Evolutionary conservation across 2,797 vertebrate genomes (phyloP), one percentile per base, ranked within the genome.

Genomic region (Cryptoblepharus egeriae): DNA sequence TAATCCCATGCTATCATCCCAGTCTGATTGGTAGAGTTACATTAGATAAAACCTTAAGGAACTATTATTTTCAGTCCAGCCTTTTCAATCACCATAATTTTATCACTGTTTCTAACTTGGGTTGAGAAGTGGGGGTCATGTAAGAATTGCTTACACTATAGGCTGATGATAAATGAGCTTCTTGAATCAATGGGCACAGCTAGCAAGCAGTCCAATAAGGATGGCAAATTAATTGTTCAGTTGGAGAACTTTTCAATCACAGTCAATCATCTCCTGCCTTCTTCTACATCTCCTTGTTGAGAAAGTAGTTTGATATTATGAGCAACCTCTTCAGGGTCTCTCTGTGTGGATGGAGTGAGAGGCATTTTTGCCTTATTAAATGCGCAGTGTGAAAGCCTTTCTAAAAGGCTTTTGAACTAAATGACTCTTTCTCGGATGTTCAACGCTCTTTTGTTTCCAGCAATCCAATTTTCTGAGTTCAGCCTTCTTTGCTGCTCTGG

Each of bases 361-460:
- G 77, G 20, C 61, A 52, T 2, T 75, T 69, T 79, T 84, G 70
- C 60, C 49, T 75, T 49, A 61, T 64, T 78, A 69, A 22, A 81
- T 30, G 77, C 82, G 32, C 64, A 78, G 26, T 28, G 79, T 67
- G 79, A 87, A 83, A n/a, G 77, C 75, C 8, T 35, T 3, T 63
- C 26, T 13, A 65, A 79, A 86, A 85, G 45, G 7, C 68, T 79
- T 88, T 55, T 52, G 71, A 4, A 18, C 61, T 2, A 84, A 35
- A 82, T 52, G 79, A 76, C 45, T 69, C 24, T 52, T 1, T n/a
- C 69, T 86, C 57, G 88, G 15, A 88, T 79, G 13, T 82, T 88
- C 77, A 79, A 39, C 8, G 20, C 39, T 91, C 76, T 30, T 84
- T 45, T n/a, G n/a, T 63, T 2, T 88, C 75, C 75, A 80, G 82